These are phyloP conservation scores for Solea solea DNA, from an alignment of 2,113 vertebrate species.

Conservation along the genomic window DNA sequence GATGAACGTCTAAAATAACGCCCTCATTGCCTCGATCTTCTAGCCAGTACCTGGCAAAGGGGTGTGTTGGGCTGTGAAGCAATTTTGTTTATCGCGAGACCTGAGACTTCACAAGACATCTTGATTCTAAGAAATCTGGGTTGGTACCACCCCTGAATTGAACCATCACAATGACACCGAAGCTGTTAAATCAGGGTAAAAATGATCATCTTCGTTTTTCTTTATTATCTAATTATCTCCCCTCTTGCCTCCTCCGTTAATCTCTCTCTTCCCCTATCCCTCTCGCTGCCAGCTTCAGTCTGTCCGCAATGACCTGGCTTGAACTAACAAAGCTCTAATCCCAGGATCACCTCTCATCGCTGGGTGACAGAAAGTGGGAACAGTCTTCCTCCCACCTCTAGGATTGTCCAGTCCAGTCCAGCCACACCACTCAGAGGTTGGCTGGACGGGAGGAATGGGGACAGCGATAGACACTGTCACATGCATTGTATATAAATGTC, in stretches of 20 bases:
- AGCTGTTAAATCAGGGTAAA: too few species aligned
- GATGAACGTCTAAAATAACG: too few species aligned
- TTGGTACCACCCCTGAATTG: too few species aligned
- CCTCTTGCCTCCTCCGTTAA: not conserved
- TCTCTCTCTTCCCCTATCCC: not conserved
- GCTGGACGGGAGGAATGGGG: slow-evolving; percentile 1
- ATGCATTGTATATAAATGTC: not conserved
- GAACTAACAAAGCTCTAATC: slow-evolving; percentile 72
- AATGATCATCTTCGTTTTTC: too few species aligned
- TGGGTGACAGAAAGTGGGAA: slow-evolving; percentile 57
- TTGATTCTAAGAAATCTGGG: too few species aligned
- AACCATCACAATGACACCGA: too few species aligned
- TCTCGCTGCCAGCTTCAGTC: slow-evolving; percentile 52
- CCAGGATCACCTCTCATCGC: slow-evolving; percentile 64
- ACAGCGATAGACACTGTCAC: slow-evolving; percentile 22
- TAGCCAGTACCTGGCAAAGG: too few species aligned
- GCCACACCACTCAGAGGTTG: slow-evolving; percentile 15
- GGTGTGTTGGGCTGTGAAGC: too few species aligned
- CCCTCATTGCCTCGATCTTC: too few species aligned
- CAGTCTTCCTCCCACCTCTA: slow-evolving; percentile 40
- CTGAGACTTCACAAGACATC: too few species aligned
- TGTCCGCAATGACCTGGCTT: slow-evolving; percentile 75
- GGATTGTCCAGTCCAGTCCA: slow-evolving; percentile 46
- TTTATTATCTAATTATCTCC: too few species aligned
- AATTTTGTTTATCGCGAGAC: too few species aligned